These are phyloP conservation scores for Atherinosoma microstoma DNA, from an alignment of 2,797 vertebrate genomes.

Conservation along the genomic window DNA sequence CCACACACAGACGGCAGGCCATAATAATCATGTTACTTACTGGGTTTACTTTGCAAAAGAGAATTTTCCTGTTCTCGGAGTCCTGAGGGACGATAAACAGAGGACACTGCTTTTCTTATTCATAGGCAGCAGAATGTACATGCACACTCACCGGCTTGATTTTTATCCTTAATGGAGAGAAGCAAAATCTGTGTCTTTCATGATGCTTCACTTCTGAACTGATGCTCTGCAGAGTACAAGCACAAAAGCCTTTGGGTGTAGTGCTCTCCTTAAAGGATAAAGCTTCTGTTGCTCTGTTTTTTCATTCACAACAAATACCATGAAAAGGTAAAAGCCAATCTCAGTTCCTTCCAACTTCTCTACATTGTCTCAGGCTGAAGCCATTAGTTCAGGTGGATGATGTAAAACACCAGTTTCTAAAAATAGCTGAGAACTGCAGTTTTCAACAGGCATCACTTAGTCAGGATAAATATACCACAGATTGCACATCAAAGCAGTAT, in stretches of 20 bases:
- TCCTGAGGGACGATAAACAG: conserved; percentile 63
- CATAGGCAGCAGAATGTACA: conserved; percentile 18
- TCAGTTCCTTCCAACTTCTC: conserved; percentile 9
- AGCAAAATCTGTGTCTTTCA: conserved; percentile 25
- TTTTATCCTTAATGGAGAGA: conserved; percentile 39
- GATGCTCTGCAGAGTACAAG: conserved; percentile 20
- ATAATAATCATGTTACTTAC: conserved; percentile 75
- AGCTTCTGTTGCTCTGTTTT: conserved; percentile 1
- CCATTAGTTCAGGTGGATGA: conserved; percentile 35
- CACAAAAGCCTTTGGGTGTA: conserved; percentile 18
- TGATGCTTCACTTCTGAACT: conserved; percentile 39
- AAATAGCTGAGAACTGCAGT: conserved; percentile 12
- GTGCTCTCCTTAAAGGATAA: conserved; percentile 23
- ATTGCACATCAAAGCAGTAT: conserved; percentile 13
- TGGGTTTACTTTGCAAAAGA: conserved; percentile 63
- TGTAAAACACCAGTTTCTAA: conserved; percentile 23
- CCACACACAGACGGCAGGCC: conserved; percentile 60
- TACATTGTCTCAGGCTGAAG: conserved; percentile 7
- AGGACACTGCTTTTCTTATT: conserved; percentile 42
- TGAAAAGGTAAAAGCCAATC: conserved; percentile 12
- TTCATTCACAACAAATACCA: conserved; percentile 15
- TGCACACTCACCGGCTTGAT: conserved; percentile 17
- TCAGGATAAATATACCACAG: conserved; percentile 14
- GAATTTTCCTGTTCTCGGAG: conserved; percentile 58
- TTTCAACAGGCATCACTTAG: conserved; percentile 22